A percentile compares a stretch with the other conserved stretches of the same genome.
phyloP scores from a whole-genome alignment of 2,797 vertebrate species.

The Mormyrus proboscirostris region DNA sequence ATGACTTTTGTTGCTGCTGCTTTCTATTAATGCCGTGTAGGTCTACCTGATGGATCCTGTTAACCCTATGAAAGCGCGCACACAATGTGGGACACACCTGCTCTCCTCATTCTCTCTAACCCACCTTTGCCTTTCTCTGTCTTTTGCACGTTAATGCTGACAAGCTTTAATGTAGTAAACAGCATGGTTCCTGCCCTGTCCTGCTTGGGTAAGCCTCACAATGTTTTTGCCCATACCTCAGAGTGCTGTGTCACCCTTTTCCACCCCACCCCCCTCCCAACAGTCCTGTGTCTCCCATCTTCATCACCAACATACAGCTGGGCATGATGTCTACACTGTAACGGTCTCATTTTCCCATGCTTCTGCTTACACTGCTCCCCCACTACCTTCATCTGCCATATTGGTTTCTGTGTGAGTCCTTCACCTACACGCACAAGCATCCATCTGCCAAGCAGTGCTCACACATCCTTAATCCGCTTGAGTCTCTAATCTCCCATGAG shows the following conservation, averaged over 20 bases:
- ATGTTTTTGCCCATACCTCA: slow-evolving; percentile 24
- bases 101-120: slow-evolving; percentile 72
- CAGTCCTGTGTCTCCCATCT: neutral
- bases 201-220: slow-evolving; percentile 82
- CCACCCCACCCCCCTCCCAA: neutral
- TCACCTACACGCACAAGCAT: neutral
- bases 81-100: slow-evolving; percentile 20
- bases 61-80: neutral
- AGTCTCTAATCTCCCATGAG: neutral
- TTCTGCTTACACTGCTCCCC: neutral
- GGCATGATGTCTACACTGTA: neutral
- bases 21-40: neutral
- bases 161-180: slow-evolving; percentile 82
- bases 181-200: slow-evolving; percentile 80
- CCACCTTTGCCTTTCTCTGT: slow-evolving; percentile 72
- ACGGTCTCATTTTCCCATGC: neutral
- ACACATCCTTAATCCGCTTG: neutral
- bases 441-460: neutral
- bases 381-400: neutral
- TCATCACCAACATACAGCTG: neutral
- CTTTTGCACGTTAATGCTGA: slow-evolving; percentile 81
- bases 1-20: neutral
- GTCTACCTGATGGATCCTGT: neutral
- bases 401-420: slow-evolving; percentile 8
- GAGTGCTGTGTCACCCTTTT: neutral